Percentiles rank a stretch among this genome's conserved stretches.
Conservation (phyloP, 2,113 vertebrate genomes). For the Polypterus bichir region DNA sequence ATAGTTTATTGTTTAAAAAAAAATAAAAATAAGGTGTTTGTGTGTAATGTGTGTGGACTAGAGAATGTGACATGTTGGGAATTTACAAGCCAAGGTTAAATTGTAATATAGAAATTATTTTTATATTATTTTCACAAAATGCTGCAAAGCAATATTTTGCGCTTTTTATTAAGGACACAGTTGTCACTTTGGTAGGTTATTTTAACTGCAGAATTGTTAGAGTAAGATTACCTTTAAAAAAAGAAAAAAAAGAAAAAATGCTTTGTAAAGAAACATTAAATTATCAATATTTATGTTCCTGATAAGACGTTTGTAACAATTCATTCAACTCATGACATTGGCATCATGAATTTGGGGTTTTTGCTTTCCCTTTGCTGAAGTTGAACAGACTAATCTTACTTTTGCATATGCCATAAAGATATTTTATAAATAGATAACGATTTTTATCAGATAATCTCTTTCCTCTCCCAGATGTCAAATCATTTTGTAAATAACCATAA, state of each 20-base stretch:
- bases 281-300: constrained; percentile 27
- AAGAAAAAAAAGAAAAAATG: constrained; percentile 30
- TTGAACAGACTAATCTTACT: too few relatives aligned
- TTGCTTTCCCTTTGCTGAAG: too few relatives aligned
- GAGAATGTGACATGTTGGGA: constrained; percentile 47
- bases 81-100: constrained; percentile 63
- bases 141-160: constrained; percentile 59
- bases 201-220: constrained; percentile 32
- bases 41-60: constrained; percentile 52
- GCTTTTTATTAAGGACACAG: constrained; percentile 47
- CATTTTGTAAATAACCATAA: too few relatives aligned
- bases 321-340: not conserved
- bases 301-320: constrained; percentile 2
- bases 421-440: too few relatives aligned
- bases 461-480: too few relatives aligned
- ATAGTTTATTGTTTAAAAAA: constrained; percentile 64
- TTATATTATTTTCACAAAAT: constrained; percentile 60
- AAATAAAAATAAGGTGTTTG: constrained; percentile 39
- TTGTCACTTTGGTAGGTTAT: constrained; percentile 39
- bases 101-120: constrained; percentile 68
- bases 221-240: constrained; percentile 30
- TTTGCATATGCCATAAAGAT: too few relatives aligned
- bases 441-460: too few relatives aligned
- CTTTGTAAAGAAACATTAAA: constrained; percentile 28
- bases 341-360: too few relatives aligned